Evolutionary conservation across 2,888 invertebrate genomes (phyloP).

Genomic region (Eudasyphora cyanicolor): DNA sequence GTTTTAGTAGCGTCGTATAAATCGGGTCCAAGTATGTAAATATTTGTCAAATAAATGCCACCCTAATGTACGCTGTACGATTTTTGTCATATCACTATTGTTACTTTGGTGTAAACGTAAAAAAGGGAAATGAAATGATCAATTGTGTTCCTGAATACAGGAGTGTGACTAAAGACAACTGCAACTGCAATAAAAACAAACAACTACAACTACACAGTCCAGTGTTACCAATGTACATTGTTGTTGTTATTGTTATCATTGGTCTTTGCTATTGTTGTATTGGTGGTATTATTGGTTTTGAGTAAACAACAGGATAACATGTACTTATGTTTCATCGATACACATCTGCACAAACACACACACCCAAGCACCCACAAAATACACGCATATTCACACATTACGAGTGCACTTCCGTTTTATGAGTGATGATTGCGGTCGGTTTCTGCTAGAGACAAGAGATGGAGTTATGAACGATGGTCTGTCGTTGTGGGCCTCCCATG

Average conservation of each 20-base stretch:
- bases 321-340: conserved; percentile 50
- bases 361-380: not conserved
- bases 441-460: not conserved
- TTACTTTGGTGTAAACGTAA: conserved; percentile 1
- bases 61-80: not conserved
- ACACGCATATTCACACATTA: conserved; percentile 27
- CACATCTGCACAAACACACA: conserved; percentile 33
- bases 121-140: conserved; percentile 36
- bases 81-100: not conserved
- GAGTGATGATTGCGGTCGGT: conserved; percentile 29
- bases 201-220: not conserved
- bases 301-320: conserved; percentile 63
- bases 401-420: conserved; percentile 21
- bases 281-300: conserved; percentile 55
- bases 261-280: conserved; percentile 45
- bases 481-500: conserved; percentile 1
- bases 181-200: not conserved
- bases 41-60: not conserved
- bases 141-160: conserved; percentile 13
- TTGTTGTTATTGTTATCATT: conserved; percentile 37
- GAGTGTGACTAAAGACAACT: conserved; percentile 26
- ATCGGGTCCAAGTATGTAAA: no score
- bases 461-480: not conserved
- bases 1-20: no score
- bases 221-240: no score